Conservation (phyloP, 2,797 vertebrate genomes). For the Holocentrus rufus region DNA sequence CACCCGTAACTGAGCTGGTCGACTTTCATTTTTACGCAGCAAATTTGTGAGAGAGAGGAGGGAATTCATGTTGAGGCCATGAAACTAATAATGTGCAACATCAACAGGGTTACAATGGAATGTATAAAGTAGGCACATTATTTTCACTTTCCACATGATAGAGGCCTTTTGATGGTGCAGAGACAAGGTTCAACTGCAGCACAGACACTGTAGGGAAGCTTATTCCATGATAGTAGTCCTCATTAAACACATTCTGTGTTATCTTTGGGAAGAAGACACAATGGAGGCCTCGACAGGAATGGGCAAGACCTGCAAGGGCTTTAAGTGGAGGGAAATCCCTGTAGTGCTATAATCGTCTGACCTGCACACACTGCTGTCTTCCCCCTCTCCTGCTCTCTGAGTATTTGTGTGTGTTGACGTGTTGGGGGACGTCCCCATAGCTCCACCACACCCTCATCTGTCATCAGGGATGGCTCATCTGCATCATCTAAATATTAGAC, state of each 20-base stretch:
- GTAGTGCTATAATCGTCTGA: constrained; percentile 20
- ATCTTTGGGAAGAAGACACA: constrained; percentile 70
- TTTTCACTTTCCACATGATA: constrained; percentile 9
- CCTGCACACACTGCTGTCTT: constrained; percentile 1
- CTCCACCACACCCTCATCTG: constrained; percentile 39
- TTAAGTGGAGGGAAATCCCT: constrained; percentile 41
- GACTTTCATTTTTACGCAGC: constrained; percentile 18
- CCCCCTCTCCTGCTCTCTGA: background rate
- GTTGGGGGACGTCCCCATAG: constrained; percentile 13
- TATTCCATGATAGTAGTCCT: constrained; percentile 48
- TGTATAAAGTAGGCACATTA: background rate
- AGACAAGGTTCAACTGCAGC: constrained; percentile 27
- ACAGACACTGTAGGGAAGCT: constrained; percentile 40
- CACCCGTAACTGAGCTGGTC: background rate
- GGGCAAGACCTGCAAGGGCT: constrained; percentile 34
- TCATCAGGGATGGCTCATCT: constrained; percentile 23
- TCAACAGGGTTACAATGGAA: background rate
- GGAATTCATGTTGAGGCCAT: constrained; percentile 11
- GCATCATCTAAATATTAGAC: constrained; percentile 44
- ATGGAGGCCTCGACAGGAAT: constrained; percentile 43
- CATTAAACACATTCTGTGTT: constrained; percentile 54
- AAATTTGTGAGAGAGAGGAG: background rate
- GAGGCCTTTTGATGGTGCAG: constrained; percentile 29
- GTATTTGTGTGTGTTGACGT: background rate
- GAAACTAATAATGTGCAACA: background rate